Evolutionary conservation across 1,140 invertebrate genomes (phyloP).

Genomic region (Dendroctonus ponderosae): DNA sequence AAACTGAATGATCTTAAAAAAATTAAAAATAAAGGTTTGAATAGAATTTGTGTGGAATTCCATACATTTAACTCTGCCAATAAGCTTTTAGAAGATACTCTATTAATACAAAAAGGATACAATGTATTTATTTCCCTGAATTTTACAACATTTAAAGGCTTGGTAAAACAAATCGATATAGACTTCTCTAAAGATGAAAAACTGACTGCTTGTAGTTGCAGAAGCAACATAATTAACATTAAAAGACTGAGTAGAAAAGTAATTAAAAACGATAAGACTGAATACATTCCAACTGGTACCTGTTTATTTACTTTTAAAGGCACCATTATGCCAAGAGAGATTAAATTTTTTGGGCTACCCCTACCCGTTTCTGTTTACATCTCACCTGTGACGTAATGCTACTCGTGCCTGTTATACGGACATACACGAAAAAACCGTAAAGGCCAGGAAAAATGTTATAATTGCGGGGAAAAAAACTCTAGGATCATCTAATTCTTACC

Average conservation of each 20-base stretch:
- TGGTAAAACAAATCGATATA: too few relatives aligned
- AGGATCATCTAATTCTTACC: too few relatives aligned
- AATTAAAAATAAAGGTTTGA: too few relatives aligned
- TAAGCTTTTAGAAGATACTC: too few relatives aligned
- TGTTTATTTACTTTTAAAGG: constrained; percentile 1
- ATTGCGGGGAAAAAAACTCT: not conserved
- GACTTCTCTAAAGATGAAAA: too few relatives aligned
- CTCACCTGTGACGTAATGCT: not conserved
- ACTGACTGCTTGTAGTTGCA: not conserved
- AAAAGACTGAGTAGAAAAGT: not conserved
- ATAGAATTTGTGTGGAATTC: too few relatives aligned
- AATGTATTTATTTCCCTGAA: too few relatives aligned
- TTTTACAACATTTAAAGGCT: too few relatives aligned
- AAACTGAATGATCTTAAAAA: too few relatives aligned
- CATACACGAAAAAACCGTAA: constrained; percentile 2
- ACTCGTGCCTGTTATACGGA: not conserved
- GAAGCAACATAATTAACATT: not conserved
- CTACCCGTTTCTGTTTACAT: not conserved
- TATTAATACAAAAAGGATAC: too few relatives aligned
- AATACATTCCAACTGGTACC: not conserved
- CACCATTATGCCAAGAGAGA: not conserved
- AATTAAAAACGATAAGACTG: constrained; percentile 1
- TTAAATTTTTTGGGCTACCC: too few relatives aligned
- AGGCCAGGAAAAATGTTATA: constrained; percentile 1
- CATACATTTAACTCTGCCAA: too few relatives aligned